Base-by-base conservation (phyloP, 2,113 vertebrate species). In the Antechinus flavipes region DNA sequence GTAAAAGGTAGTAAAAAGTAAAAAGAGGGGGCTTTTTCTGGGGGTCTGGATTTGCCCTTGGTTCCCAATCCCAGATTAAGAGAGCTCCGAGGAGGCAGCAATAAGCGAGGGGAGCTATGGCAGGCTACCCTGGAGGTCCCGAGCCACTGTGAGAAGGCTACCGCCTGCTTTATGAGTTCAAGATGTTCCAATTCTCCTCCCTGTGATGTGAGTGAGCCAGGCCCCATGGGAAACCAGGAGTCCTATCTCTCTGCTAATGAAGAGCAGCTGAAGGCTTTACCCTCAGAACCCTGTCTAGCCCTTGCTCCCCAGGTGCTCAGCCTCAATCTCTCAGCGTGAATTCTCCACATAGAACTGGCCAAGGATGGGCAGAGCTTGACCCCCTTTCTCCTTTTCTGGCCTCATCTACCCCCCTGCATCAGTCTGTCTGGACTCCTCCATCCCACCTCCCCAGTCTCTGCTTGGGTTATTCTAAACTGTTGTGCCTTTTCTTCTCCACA, bases 61-160 rank as follows among this genome's bases (percentile, higher is more conserved):
- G 8, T 84, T 23, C n/a, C 19, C 1, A 6, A 42, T 42, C 68
- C 14, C n/a, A 84, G 68, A 84, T 42, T 11, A n/a, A 14, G 35
- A 14, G 35, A n/a, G 30, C 68, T 76, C 35, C 22, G 68, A 42
- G 19, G 68, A 84, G 68, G 68, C 98, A 96, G 96, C 94, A 95
- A 95, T 93, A 25, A 97, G 95, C 96, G 93, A 94, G 96, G 49
- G 54, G 76, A 0, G 97, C 96, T 97, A 97, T 97, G 97, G 49
- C 96, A 96, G 97, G 97, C 98, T 97, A 98, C 98, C 97, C 97
- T 98, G 98, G 97, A 97, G 96, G 95, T 98, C 97, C 93, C 96
- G 97, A 97, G 68, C 68, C 68, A 42, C 68, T 84, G 68, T 96
- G 98, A 97, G 96, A 98, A 97, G 89, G 97, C 97, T 97, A 97